Conservation (phyloP, 2,888 invertebrate species). For the Aphidoletes aphidimyza region DNA sequence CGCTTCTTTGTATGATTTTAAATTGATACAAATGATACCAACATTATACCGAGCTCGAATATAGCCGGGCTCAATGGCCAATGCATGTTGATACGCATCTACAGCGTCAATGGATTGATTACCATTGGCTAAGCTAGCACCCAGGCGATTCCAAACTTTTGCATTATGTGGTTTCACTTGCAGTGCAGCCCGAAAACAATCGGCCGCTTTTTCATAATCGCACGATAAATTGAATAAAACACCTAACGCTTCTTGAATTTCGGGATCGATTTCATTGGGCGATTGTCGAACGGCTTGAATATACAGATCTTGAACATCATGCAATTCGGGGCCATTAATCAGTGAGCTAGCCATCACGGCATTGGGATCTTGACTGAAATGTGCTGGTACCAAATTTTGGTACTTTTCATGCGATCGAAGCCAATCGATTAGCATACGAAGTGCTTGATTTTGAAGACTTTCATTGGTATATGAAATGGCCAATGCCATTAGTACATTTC, state of each 20-base stretch:
- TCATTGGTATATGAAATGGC: constrained; percentile 98
- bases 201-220: constrained; percentile 95
- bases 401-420: constrained; percentile 84
- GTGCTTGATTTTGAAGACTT: constrained; percentile 89
- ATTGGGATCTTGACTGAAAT: constrained; percentile 65
- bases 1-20: constrained; percentile 93
- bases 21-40: constrained; percentile 96
- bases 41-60: constrained; percentile 97
- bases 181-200: constrained; percentile 93
- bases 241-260: constrained; percentile 93
- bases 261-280: constrained; percentile 81
- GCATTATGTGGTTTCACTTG: constrained; percentile 82
- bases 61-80: constrained; percentile 93
- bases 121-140: constrained; percentile 97
- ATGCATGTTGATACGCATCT: constrained; percentile 91
- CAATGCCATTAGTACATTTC: constrained; percentile 86
- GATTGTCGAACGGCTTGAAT: constrained; percentile 82
- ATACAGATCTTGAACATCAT: constrained; percentile 79
- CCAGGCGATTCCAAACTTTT: constrained; percentile 95
- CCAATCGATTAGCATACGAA: constrained; percentile 83
- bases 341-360: constrained; percentile 66
- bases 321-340: constrained; percentile 65
- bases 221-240: constrained; percentile 94
- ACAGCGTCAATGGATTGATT: constrained; percentile 95
- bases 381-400: constrained; percentile 73